Conservation (phyloP, 2,797 vertebrate species). For the Halcyon badia region DNA sequence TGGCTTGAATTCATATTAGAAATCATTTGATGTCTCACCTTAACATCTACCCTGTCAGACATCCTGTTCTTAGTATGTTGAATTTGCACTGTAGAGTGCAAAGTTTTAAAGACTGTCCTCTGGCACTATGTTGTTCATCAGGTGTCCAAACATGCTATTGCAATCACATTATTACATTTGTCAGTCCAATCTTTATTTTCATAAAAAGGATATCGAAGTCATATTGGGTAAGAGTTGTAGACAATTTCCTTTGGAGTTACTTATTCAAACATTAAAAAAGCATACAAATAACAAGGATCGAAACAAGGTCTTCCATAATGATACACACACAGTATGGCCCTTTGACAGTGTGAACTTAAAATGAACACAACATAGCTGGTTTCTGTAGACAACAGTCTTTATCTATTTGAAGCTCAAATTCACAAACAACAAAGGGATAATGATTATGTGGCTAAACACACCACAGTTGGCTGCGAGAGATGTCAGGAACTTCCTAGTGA, state of each 20-base stretch:
- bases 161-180: not conserved
- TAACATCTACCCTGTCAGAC: not conserved
- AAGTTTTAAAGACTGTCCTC: not conserved
- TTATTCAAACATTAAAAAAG: not conserved
- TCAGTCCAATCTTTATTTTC: not conserved
- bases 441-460: not conserved
- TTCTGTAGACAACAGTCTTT: not conserved
- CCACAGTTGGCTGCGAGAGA: not conserved
- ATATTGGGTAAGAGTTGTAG: not conserved
- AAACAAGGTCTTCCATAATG: not conserved
- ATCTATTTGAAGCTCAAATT: not conserved
- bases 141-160: not conserved
- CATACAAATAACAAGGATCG: not conserved
- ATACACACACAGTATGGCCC: not conserved
- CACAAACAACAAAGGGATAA: not conserved
- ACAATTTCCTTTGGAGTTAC: not conserved
- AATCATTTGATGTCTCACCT: not conserved
- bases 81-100: not conserved
- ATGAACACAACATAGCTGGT: not conserved
- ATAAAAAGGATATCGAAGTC: not conserved
- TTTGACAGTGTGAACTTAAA: slow-evolving; percentile 18
- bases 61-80: not conserved
- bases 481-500: slow-evolving; percentile 4
- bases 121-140: not conserved
- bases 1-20: not conserved